phyloP scores from a whole-genome alignment of 2,888 invertebrate genomes.

The Operophtera brumata region DNA sequence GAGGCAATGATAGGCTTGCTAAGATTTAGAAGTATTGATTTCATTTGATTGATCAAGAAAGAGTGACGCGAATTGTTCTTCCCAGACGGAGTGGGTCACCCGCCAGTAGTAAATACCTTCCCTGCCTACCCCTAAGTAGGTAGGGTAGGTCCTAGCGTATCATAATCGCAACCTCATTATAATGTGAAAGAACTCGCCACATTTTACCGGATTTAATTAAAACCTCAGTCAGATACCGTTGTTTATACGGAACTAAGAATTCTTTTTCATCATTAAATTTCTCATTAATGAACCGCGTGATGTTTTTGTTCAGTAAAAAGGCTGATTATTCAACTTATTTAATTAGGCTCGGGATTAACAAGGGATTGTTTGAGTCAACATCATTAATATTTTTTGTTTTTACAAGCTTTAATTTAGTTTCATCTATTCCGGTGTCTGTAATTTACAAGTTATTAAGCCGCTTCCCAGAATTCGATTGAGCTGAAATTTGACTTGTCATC shows the following conservation, averaged over 20 bases:
- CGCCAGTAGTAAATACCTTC: too few relatives aligned
- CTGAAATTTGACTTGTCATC: too few relatives aligned
- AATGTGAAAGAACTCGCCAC: conserved; percentile 10
- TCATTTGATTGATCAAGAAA: too few relatives aligned
- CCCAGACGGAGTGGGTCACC: too few relatives aligned
- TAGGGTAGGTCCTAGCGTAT: conserved; percentile 4
- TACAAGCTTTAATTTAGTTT: too few relatives aligned
- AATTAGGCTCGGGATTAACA: background rate
- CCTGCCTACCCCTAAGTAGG: background rate
- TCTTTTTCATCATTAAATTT: background rate
- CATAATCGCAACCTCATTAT: conserved; percentile 17
- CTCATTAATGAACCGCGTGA: background rate
- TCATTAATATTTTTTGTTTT: too few relatives aligned
- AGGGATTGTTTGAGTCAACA: background rate
- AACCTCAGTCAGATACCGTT: conserved; percentile 2
- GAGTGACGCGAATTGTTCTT: too few relatives aligned
- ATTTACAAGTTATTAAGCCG: too few relatives aligned
- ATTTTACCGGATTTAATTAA: conserved; percentile 18
- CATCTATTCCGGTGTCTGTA: too few relatives aligned
- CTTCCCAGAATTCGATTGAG: too few relatives aligned
- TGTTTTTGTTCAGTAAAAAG: background rate
- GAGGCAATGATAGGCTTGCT: too few relatives aligned
- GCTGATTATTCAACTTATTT: background rate
- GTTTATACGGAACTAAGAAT: background rate
- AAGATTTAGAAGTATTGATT: too few relatives aligned